Evolutionary conservation across 2,888 invertebrate species (phyloP), one percentile per base, ranked within the genome.

Genomic region (Dastarcus helophoroides): DNA sequence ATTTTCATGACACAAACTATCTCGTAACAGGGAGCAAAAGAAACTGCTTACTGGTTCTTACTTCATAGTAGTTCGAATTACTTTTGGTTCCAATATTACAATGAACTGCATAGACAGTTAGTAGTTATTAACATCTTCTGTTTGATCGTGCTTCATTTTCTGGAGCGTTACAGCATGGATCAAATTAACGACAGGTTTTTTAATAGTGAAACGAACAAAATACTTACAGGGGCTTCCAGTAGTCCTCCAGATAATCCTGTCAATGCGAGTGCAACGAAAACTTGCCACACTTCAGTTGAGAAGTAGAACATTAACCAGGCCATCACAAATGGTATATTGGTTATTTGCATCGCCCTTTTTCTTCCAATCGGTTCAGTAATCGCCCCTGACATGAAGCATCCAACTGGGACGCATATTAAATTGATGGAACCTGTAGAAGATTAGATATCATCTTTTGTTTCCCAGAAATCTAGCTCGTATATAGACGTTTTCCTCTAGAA

Each of bases 161-260:
- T n/a, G n/a, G n/a, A n/a, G n/a, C n/a, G n/a, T n/a, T 3, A 16
- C 19, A 19, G 2, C 27, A n/a, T 10, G n/a, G 3, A n/a, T 17
- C 4, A 16, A 16, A 8, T n/a, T 6, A 4, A 4, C 11, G 8
- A 9, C 2, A 3, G 13, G 15, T 8, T 27, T 27, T 16, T 27
- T 2, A 11, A n/a, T n/a, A n/a, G n/a, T n/a, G n/a, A n/a, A n/a
- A n/a, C n/a, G n/a, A n/a, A n/a, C n/a, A n/a, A 15, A 12, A 14
- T 13, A 67, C 70, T 66, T 64, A 79, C 84, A 11, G 85, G 84
- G 36, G 84, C 84, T 60, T 85, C 85, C 39, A 83, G 64, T 5
- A 85, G 60, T 31, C 85, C 85, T 31, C 85, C 85, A 4, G 77
- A 74, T 14, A 84, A 49, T 2, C 85, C 85, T 3, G 81, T 77